Evolutionary conservation across 1,140 invertebrate species (phyloP).

Genomic region (Drosophila leontia): DNA sequence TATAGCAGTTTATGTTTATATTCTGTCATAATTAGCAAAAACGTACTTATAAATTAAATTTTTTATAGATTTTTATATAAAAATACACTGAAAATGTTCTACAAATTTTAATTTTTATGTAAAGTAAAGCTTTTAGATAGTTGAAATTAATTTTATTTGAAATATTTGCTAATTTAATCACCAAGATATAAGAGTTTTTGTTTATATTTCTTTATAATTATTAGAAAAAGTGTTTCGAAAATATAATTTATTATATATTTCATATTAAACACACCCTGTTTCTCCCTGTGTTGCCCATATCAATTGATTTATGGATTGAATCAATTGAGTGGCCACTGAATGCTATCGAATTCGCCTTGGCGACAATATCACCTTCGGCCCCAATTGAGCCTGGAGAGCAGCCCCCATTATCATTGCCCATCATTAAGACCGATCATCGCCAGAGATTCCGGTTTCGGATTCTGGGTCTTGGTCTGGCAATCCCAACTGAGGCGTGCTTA

Average conservation of each 20-base stretch:
- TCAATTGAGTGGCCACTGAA: conserved; percentile 60
- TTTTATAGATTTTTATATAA: too few species aligned
- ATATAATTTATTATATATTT: too few species aligned
- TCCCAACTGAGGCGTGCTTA: conserved; percentile 20
- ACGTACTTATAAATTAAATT: too few species aligned
- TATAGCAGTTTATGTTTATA: background rate
- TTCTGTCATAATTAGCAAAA: background rate
- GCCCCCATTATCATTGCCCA: conserved; percentile 13
- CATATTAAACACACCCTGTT: background rate
- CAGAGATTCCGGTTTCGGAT: conserved; percentile 16
- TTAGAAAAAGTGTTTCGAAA: background rate
- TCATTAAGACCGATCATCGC: conserved; percentile 34
- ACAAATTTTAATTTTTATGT: background rate
- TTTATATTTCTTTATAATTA: background rate
- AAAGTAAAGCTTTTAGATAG: background rate
- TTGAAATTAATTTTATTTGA: background rate
- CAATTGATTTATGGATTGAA: conserved; percentile 68
- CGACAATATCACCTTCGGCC: conserved; percentile 73
- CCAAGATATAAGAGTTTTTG: background rate
- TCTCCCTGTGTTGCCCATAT: conserved; percentile 30
- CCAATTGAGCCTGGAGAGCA: conserved; percentile 54
- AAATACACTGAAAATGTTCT: too few species aligned
- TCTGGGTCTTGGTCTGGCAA: conserved; percentile 7
- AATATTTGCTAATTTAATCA: background rate
- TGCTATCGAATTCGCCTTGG: conserved; percentile 62